These are phyloP conservation scores for Lepidostoma basale DNA, from an alignment of 1,140 invertebrate genomes.

Conservation along the genomic window DNA sequence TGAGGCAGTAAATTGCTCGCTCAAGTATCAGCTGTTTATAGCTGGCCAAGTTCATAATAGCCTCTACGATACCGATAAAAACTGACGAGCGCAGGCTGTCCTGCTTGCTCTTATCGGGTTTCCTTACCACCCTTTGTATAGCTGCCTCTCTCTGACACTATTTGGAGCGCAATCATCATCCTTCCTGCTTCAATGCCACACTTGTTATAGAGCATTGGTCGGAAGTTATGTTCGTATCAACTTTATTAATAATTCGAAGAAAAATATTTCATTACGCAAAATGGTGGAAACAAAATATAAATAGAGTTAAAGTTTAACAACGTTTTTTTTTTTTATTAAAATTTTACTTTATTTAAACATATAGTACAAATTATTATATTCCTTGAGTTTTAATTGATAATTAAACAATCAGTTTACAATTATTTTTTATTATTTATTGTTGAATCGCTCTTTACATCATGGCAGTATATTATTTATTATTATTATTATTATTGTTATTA, in stretches of 20 bases:
- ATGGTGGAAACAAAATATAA: background rate
- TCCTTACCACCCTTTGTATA: background rate
- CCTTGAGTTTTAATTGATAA: too few species aligned
- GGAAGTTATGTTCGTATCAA: background rate
- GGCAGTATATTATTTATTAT: too few species aligned
- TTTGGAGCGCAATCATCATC: slow-evolving; percentile 16
- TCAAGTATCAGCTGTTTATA: slow-evolving; percentile 40
- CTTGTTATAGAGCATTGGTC: background rate
- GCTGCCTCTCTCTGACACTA: slow-evolving; percentile 24
- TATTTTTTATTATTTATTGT: too few species aligned
- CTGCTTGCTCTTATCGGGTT: background rate
- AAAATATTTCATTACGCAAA: too few species aligned
- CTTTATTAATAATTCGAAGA: too few species aligned
- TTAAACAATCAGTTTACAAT: too few species aligned
- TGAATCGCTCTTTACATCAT: too few species aligned
- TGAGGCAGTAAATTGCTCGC: slow-evolving; percentile 10
- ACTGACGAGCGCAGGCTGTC: background rate
- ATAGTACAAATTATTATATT: too few species aligned
- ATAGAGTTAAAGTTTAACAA: background rate
- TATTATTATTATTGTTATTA: too few species aligned
- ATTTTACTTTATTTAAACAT: background rate
- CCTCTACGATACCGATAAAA: background rate
- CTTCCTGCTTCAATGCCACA: background rate
- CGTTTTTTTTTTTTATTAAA: background rate
- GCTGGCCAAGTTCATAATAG: slow-evolving; percentile 29